phyloP scores from a whole-genome alignment of 2,113 vertebrate genomes.

The Amblyopsis rosae region DNA sequence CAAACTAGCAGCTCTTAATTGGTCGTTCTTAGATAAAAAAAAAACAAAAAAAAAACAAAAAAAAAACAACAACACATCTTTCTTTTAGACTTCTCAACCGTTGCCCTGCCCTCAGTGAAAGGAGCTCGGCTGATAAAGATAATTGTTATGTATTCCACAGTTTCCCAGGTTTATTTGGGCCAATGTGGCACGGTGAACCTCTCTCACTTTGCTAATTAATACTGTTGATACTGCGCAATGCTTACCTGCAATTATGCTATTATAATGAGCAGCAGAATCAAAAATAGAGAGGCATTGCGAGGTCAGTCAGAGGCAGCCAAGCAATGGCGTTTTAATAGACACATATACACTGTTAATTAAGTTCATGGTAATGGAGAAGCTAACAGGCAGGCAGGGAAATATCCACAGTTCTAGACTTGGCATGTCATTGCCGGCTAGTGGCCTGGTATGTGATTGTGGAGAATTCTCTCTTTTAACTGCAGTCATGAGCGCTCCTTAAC shows the following conservation, averaged over 20 bases:
- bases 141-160: conserved; percentile 74
- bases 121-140: conserved; percentile 64
- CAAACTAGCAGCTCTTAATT: conserved; percentile 47
- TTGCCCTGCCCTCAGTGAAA: conserved; percentile 67
- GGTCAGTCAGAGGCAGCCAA: conserved; percentile 75
- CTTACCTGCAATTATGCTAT: conserved; percentile 80
- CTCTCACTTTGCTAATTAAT: conserved; percentile 77
- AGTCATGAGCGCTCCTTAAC: conserved; percentile 43
- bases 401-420: conserved; percentile 51
- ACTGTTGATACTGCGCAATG: conserved; percentile 72
- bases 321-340: conserved; percentile 80
- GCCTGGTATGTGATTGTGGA: conserved; percentile 46
- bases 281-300: conserved; percentile 59
- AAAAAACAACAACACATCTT: conserved; percentile 37
- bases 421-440: conserved; percentile 39
- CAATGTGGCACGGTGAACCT: conserved; percentile 67
- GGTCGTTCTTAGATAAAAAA: conserved; percentile 20
- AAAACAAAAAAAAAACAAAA: background rate
- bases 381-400: conserved; percentile 50
- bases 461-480: conserved; percentile 51
- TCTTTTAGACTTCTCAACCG: conserved; percentile 48
- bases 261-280: conserved; percentile 77
- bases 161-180: conserved; percentile 72
- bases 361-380: conserved; percentile 66
- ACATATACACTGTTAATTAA: conserved; percentile 83